Evolutionary conservation across 2,113 vertebrate genomes (phyloP).

Genomic region (Aythya baeri): DNA sequence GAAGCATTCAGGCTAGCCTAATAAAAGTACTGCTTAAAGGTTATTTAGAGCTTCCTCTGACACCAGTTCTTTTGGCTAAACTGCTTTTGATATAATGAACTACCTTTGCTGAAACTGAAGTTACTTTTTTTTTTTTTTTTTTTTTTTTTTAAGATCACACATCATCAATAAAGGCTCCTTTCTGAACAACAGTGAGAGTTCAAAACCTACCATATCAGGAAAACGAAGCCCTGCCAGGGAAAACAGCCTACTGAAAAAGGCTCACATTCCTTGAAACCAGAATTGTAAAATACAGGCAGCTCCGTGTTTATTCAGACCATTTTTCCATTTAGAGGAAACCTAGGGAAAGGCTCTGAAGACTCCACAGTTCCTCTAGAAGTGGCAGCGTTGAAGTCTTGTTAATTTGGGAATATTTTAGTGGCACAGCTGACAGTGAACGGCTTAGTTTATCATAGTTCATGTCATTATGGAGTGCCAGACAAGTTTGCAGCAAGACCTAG

Average conservation of each 20-base stretch:
- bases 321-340: slow-evolving; percentile 46
- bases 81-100: not conserved
- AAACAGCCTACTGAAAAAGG: slow-evolving; percentile 43
- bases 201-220: slow-evolving; percentile 31
- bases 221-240: slow-evolving; percentile 30
- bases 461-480: not conserved
- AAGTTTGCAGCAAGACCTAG: not conserved
- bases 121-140: not conserved
- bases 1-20: not conserved
- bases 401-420: not conserved
- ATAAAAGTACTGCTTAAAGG: not conserved
- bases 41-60: not conserved
- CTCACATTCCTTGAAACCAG: slow-evolving; percentile 49
- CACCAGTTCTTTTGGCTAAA: not conserved
- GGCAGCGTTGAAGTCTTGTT: not conserved
- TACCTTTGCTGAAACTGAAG: not conserved
- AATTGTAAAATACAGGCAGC: not conserved
- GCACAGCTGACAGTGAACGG: slow-evolving; percentile 22
- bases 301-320: slow-evolving; percentile 41
- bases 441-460: not conserved
- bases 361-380: slow-evolving; percentile 4
- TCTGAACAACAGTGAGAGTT: slow-evolving; percentile 32
- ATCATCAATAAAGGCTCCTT: slow-evolving; percentile 40
- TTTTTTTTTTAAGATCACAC: not conserved
- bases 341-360: slow-evolving; percentile 42